Evolutionary conservation across 2,113 vertebrate genomes (phyloP), one percentile per base, ranked within the genome.

Genomic region (Aspidoscelis tigris): DNA sequence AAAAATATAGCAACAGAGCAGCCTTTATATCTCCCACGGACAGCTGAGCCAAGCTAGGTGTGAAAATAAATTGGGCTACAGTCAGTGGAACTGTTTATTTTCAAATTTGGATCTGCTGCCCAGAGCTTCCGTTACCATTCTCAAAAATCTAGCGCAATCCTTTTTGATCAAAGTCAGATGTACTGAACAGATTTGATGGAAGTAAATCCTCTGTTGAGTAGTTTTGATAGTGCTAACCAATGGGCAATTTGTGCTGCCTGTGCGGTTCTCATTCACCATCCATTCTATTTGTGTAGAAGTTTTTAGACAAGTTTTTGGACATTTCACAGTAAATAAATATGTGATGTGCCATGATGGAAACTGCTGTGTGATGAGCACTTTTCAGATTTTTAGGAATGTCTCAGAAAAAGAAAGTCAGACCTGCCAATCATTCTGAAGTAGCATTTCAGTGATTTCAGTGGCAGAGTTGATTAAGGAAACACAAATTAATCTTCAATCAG

Each of bases 41-140:
- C 61, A 50, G 81, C 73, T 83, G 90, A 88, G 33, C 78, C 83
- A 80, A 87, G 82, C 33, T 84, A 88, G 87, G 66, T 76, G 76
- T 61, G 76, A 89, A 77, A 76, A 83, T 24, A 80, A 82, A 80
- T 44, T 85, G 82, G 39, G 33, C 73, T 73, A 26, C 47, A 73
- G 44, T 73, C 76, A 41, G 78, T 18, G 39, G 21, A 41, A n/a
- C 69, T 53, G n/a, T 0, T 20, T 88, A 86, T 70, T 74, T 47
- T 72, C 84, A 26, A 22, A 41, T 88, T 70, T 74, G 79, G 55
- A n/a, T 72, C 18, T 33, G 7, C n/a, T 72, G 20, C 14, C 41
- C 24, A 47, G 55, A 64, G 21, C 16, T 41, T 47, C 12, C 43
- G 18, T 18, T 47, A 4, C 22, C 64, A 65, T 39, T 71, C 5